Evolutionary conservation across 2,888 invertebrate species (phyloP).

Genomic region (Tenthredo notha): DNA sequence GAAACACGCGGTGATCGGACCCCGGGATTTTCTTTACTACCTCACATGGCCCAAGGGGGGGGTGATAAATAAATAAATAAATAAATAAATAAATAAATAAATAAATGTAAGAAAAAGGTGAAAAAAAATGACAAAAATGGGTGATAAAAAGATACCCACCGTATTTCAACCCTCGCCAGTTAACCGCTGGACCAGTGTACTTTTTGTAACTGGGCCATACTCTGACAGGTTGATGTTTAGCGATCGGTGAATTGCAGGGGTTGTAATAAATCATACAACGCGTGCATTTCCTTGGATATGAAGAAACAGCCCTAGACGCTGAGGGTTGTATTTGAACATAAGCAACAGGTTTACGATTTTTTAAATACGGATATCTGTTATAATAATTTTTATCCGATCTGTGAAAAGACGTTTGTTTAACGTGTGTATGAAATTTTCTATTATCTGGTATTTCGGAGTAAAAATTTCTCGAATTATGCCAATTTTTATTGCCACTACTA

Average conservation of each 20-base stretch:
- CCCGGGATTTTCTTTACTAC: not conserved
- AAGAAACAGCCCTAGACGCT: conserved; percentile 57
- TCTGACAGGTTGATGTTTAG: conserved; percentile 57
- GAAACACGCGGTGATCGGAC: not conserved
- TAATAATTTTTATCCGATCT: not conserved
- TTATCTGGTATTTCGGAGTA: not conserved
- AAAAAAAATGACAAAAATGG: not conserved
- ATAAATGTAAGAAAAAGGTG: too few relatives aligned
- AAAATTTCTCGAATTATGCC: not conserved
- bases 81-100: not conserved
- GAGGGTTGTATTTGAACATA: conserved; percentile 73
- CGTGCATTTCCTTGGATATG: conserved; percentile 69
- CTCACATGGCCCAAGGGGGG: not conserved
- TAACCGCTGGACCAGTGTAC: conserved; percentile 67
- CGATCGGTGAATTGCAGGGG: conserved; percentile 67
- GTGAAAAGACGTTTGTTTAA: not conserved
- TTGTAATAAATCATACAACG: conserved; percentile 74
- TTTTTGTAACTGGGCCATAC: conserved; percentile 61
- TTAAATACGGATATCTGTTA: not conserved
- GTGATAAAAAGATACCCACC: conserved; percentile 61
- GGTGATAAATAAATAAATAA: not conserved
- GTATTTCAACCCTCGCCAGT: conserved; percentile 70
- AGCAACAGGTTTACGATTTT: conserved; percentile 68
- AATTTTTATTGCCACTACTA: not conserved
- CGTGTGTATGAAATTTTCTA: not conserved